Base-by-base conservation (phyloP, 2,797 vertebrate species). In the Knipowitschia caucasica region DNA sequence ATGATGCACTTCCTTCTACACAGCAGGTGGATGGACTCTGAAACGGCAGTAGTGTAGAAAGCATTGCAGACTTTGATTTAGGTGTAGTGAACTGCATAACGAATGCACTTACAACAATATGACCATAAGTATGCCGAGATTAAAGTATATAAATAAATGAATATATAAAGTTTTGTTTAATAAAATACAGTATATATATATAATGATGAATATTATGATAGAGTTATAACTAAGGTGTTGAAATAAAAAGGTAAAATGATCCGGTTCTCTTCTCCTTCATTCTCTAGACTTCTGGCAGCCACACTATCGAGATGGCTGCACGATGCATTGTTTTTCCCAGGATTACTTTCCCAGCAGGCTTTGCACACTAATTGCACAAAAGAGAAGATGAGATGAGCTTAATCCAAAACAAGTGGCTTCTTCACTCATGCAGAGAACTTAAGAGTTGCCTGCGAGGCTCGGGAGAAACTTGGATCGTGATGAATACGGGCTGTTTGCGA, bases 171-270 rank as follows among this genome's bases (percentile, higher is more conserved):
- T 85, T 88, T 82, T 86, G 83, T 87, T 89, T 78, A 78, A 84
- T 78, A 77, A 87, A 87, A 84, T 82, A 78, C 56, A 85, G 57
- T 80, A 84, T 84, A 82, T 80, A 84, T 84, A 82, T 80, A 84
- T 83, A 82, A 81, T 80, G 72, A 86, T 80, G 82, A 73, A 84
- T 59, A 71, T 77, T 62, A 87, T 87, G 77, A 89, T 87, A 89
- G 81, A 86, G 79, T 71, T 86, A 79, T 75, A 82, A 78, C 79
- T 88, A 88, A 90, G 80, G 82, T 87, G 85, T 89, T 87, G 84
- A 87, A 92, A 91, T 91, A 90, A 91, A 39, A 91, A 82, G 64
- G 79, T 84, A 71, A 87, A 84, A 79, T 82, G 78, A 62, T 59
- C 12, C 75, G 73, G 54, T 82, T 83, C 52, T 84, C 47, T 45